Conservation (phyloP, 1,140 invertebrate species). For the Holotrichia oblita region DNA sequence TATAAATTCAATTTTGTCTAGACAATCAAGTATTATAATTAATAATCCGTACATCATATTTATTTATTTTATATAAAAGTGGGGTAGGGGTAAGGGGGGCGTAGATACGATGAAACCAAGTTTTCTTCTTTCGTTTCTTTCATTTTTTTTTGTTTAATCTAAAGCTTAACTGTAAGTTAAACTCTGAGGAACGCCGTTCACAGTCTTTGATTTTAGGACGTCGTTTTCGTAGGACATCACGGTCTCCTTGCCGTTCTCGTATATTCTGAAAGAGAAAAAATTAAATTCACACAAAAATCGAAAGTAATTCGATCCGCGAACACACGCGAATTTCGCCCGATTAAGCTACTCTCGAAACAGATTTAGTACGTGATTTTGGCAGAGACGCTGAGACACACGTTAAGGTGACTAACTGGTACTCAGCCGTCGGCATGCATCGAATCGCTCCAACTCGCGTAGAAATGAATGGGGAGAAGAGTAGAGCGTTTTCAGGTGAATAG, state of each 20-base stretch:
- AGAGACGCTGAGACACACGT: background rate
- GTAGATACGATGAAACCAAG: background rate
- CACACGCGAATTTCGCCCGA: background rate
- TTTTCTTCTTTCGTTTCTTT: background rate
- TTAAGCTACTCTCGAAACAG: background rate
- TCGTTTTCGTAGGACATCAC: conserved; percentile 97
- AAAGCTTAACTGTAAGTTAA: conserved; percentile 64
- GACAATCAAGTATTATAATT: conserved; percentile 13
- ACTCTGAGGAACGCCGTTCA: conserved; percentile 91
- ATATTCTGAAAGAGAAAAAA: conserved; percentile 73
- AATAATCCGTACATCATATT: background rate
- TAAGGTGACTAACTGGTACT: background rate
- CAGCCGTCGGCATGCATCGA: background rate
- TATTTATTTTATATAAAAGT: conserved; percentile 22
- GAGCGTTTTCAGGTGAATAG: too few species aligned
- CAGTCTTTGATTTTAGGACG: conserved; percentile 93
- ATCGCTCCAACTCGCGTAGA: too few species aligned
- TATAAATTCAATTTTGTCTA: conserved; percentile 38
- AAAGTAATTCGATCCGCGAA: background rate
- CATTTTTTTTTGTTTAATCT: background rate
- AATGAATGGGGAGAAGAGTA: too few species aligned
- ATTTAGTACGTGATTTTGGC: conserved; percentile 17
- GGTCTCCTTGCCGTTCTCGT: conserved; percentile 95
- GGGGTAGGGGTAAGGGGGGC: too few species aligned
- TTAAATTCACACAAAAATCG: too few species aligned